These are phyloP conservation scores for silkworm (Bombyx mori) DNA, from an alignment of 1,140 invertebrate genomes.

Conservation along the genomic window ASM3026992v2 NC_085130.1:17325001-17325500, in stretches of 20 bases:
- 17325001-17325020: slow-evolving; percentile 57
- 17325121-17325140: slow-evolving; percentile 47
- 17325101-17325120: slow-evolving; percentile 62
- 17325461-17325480: too few species aligned
- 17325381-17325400: too few species aligned
- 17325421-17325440: too few species aligned
- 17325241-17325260: background rate
- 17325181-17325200: slow-evolving; percentile 15
- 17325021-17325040: slow-evolving; percentile 58
- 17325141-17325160: slow-evolving; percentile 15
- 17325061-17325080: slow-evolving; percentile 60
- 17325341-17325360: too few species aligned
- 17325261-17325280: background rate
- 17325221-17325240: background rate
- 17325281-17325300: background rate
- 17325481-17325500: too few species aligned
- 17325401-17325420: too few species aligned
- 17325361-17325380: too few species aligned
- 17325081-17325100: slow-evolving; percentile 58
- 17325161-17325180: slow-evolving; percentile 1
- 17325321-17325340: too few species aligned
- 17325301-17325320: too few species aligned
- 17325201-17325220: background rate
- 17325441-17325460: too few species aligned
- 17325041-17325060: slow-evolving; percentile 49